These are phyloP conservation scores for Podocnemis expansa DNA, from an alignment of 2,113 vertebrate genomes.

Conservation along the genomic window DNA sequence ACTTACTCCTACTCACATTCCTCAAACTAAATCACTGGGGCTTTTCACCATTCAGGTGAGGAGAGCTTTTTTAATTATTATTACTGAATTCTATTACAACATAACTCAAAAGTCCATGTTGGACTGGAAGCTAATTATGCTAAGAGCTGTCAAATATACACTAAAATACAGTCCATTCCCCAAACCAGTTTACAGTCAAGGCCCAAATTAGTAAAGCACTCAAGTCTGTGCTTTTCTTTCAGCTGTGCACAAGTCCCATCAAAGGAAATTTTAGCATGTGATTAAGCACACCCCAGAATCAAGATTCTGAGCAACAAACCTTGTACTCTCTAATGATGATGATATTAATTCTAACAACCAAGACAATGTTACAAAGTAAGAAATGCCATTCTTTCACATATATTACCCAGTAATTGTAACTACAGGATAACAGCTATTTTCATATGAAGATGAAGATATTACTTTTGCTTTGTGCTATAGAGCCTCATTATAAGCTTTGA, in stretches of 20 bases:
- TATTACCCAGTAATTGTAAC: not conserved
- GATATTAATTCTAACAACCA: not conserved
- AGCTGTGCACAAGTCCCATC: not conserved
- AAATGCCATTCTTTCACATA: not conserved
- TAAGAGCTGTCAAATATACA: not conserved
- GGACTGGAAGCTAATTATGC: not conserved
- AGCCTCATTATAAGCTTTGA: not conserved
- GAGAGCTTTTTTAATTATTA: not conserved
- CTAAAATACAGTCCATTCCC: not conserved
- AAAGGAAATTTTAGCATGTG: not conserved
- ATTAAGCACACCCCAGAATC: not conserved
- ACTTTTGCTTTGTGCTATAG: not conserved
- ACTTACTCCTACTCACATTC: not conserved
- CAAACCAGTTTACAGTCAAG: not conserved
- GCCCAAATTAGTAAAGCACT: not conserved
- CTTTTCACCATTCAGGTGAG: not conserved
- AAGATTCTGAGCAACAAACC: not conserved
- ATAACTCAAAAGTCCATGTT: not conserved
- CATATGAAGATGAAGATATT: not conserved
- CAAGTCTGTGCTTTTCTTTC: not conserved
- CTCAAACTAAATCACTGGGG: not conserved
- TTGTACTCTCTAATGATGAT: not conserved
- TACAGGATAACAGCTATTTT: not conserved
- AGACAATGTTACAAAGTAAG: not conserved
- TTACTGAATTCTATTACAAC: not conserved